Evolutionary conservation across 2,113 vertebrate species (phyloP).

Genomic region (Oxyruncus cristatus): DNA sequence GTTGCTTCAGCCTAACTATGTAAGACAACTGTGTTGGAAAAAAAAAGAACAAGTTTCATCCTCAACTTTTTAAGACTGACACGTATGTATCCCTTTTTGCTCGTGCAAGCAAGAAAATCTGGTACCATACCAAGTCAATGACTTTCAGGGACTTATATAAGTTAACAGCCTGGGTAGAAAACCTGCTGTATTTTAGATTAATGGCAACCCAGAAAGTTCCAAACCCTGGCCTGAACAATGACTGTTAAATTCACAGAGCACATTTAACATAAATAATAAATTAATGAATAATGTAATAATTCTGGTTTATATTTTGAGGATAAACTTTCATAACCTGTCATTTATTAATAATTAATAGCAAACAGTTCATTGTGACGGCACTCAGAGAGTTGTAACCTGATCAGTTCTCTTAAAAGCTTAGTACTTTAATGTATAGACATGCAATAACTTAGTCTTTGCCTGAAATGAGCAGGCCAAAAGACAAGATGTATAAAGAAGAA

Average conservation of each 20-base stretch:
- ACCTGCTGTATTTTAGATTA: accelerated
- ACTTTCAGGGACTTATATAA: not conserved
- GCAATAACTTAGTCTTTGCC: not conserved
- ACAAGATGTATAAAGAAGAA: not conserved
- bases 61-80: not conserved
- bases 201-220: not conserved
- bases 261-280: not conserved
- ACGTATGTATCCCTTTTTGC: not conserved
- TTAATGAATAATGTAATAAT: not conserved
- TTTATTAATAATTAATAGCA: not conserved
- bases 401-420: not conserved
- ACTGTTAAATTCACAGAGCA: not conserved
- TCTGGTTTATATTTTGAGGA: not conserved
- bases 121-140: not conserved
- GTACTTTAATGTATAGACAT: not conserved
- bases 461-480: not conserved
- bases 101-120: not conserved
- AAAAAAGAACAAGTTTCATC: not conserved
- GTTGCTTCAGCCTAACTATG: not conserved
- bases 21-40: not conserved
- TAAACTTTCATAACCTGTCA: not conserved
- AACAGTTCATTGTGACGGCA: not conserved
- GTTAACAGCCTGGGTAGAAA: not conserved
- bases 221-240: not conserved
- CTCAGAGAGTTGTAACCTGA: not conserved